Evolutionary conservation across 2,888 invertebrate species (phyloP).

Genomic region (Mythimna lalbum): DNA sequence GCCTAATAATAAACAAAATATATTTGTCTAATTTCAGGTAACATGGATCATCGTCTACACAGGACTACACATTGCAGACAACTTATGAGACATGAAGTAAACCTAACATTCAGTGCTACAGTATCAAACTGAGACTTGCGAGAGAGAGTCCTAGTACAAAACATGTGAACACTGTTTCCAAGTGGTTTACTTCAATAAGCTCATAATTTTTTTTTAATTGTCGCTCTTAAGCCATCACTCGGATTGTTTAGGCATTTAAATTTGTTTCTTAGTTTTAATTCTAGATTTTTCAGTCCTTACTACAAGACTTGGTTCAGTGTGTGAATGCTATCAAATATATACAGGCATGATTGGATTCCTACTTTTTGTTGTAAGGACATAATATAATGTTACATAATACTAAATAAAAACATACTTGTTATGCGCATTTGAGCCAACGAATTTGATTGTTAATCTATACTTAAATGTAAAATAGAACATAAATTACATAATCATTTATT

Average conservation of each 20-base stretch:
- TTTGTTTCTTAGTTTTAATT: slow-evolving; percentile 25
- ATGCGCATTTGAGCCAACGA: slow-evolving; percentile 9
- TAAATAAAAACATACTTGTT: slow-evolving; percentile 5
- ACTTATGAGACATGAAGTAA: slow-evolving; percentile 80
- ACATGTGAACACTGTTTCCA: slow-evolving; percentile 54
- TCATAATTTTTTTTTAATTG: slow-evolving; percentile 44
- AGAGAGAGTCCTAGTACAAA: slow-evolving; percentile 73
- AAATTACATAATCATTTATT: slow-evolving; percentile 13
- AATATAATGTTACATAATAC: slow-evolving; percentile 12
- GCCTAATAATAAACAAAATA: background rate
- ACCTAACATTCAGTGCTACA: slow-evolving; percentile 43
- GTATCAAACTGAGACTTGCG: slow-evolving; percentile 60
- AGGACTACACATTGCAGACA: slow-evolving; percentile 92
- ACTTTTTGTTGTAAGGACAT: slow-evolving; percentile 1
- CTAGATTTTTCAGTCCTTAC: slow-evolving; percentile 2
- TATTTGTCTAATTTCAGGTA: slow-evolving; percentile 90
- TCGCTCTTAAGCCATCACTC: slow-evolving; percentile 35
- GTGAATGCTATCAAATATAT: background rate
- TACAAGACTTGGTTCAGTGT: background rate
- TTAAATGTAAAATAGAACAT: slow-evolving; percentile 2
- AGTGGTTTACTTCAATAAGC: slow-evolving; percentile 51
- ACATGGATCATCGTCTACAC: slow-evolving; percentile 99
- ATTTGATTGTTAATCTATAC: slow-evolving; percentile 17
- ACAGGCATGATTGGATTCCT: background rate
- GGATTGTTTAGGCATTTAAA: slow-evolving; percentile 43